These are phyloP conservation scores for Drosophila limbata DNA, from an alignment of 2,888 invertebrate species.

Conservation along the genomic window DNA sequence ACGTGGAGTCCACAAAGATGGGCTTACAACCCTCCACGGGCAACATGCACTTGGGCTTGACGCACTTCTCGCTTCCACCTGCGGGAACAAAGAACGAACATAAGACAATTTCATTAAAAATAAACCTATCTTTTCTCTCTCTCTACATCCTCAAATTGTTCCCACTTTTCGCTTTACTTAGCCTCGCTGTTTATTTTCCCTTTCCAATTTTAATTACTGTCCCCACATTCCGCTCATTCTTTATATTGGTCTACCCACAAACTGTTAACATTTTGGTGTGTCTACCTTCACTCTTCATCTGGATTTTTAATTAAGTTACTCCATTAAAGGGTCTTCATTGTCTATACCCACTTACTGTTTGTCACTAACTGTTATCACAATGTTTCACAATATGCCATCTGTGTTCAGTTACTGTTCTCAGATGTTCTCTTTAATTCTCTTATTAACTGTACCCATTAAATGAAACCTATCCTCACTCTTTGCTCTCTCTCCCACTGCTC, in stretches of 20 bases:
- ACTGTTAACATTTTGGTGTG: background rate
- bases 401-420: background rate
- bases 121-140: no score
- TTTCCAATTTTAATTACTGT: no score
- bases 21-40: slow-evolving; percentile 88
- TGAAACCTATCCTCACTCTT: background rate
- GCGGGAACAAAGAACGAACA: no score
- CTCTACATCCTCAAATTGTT: background rate
- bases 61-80: slow-evolving; percentile 90
- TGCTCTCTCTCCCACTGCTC: background rate
- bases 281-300: background rate
- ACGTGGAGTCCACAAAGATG: slow-evolving; percentile 86
- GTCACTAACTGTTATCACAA: no score
- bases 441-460: background rate
- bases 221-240: no score
- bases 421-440: background rate
- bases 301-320: background rate
- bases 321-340: background rate
- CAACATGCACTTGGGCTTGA: slow-evolving; percentile 92
- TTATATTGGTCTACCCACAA: background rate
- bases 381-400: no score
- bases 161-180: no score
- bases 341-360: background rate
- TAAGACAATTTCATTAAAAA: no score
- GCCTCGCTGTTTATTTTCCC: no score